Evolutionary conservation across 2,888 invertebrate species (phyloP).

Genomic region (Tineola bisselliella): DNA sequence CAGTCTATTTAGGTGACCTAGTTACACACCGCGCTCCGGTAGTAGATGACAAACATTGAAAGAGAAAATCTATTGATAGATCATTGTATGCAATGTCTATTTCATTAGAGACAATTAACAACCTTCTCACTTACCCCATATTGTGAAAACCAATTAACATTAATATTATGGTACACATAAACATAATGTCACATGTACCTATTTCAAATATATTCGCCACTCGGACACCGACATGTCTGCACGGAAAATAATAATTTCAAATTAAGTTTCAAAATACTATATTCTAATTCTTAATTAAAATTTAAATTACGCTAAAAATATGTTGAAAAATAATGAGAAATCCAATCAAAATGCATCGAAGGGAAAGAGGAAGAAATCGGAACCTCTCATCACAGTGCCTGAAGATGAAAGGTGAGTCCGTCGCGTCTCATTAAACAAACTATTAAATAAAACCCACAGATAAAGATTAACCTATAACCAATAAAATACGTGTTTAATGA

Average conservation of each 20-base stretch:
- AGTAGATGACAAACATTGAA: background rate
- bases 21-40: background rate
- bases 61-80: background rate
- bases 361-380: slow-evolving; percentile 49
- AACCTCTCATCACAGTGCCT: slow-evolving; percentile 54
- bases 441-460: slow-evolving; percentile 15
- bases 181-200: background rate
- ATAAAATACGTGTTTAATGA: background rate
- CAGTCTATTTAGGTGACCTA: background rate
- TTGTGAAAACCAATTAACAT: background rate
- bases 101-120: background rate
- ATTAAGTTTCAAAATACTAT: background rate
- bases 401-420: slow-evolving; percentile 64
- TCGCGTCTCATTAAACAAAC: slow-evolving; percentile 44
- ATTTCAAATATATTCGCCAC: background rate
- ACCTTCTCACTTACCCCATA: background rate
- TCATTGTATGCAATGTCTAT: background rate
- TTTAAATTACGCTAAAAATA: slow-evolving; percentile 17
- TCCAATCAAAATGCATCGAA: slow-evolving; percentile 43
- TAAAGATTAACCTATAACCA: too few relatives aligned
- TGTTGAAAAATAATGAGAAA: slow-evolving; percentile 57
- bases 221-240: background rate
- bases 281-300: background rate
- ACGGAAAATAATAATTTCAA: background rate
- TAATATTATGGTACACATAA: background rate